phyloP scores from a whole-genome alignment of 2,113 vertebrate species.

The Peromyscus polionotus region DNA sequence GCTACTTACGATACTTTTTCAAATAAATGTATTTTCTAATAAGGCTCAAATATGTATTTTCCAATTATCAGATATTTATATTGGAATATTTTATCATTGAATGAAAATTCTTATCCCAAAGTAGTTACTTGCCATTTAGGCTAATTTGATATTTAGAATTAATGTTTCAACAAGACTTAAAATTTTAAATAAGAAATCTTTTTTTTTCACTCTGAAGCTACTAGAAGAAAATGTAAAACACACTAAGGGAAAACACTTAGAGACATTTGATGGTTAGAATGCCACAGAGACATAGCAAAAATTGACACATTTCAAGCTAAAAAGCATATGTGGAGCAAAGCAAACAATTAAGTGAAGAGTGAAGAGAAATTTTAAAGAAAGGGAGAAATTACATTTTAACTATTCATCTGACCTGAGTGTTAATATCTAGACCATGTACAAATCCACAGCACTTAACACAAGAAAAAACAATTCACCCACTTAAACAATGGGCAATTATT shows the following conservation, averaged over 20 bases:
- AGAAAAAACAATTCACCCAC: neutral
- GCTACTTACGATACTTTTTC: neutral
- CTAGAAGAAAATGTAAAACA: neutral
- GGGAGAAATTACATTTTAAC: neutral
- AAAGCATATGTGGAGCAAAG: neutral
- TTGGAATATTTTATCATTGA: conserved; percentile 35
- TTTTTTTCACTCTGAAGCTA: neutral
- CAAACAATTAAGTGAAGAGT: neutral
- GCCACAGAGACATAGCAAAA: neutral
- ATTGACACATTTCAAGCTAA: neutral
- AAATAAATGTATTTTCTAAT: conserved; percentile 5
- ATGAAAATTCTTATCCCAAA: neutral
- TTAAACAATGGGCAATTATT: neutral
- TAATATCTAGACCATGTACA: neutral
- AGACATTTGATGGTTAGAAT: neutral
- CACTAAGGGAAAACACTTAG: neutral
- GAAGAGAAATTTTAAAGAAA: neutral
- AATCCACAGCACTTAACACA: neutral
- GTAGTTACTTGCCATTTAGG: neutral
- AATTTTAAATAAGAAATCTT: conserved; percentile 28
- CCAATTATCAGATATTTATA: neutral
- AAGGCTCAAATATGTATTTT: neutral
- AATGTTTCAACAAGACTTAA: neutral
- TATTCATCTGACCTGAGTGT: neutral
- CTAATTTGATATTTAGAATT: conserved; percentile 5